A percentile compares a stretch with the other conserved stretches of the same genome.
Conservation (phyloP, 2,888 invertebrate species). For the Liodrosophila aerea region DNA sequence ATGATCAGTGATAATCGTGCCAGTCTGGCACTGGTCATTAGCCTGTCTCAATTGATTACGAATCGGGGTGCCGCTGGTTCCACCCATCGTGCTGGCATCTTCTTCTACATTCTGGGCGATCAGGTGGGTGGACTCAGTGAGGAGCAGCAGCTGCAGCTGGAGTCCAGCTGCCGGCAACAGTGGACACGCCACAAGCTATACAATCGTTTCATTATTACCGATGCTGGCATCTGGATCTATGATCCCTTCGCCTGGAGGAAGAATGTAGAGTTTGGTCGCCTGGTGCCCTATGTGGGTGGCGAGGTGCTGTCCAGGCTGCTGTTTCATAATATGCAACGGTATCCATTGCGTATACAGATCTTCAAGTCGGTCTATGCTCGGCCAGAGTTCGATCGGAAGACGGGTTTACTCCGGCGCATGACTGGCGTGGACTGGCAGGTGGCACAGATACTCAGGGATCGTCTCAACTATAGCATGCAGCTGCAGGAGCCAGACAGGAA, state of each 20-base stretch:
- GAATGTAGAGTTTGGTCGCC: slow-evolving; percentile 49
- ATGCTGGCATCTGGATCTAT: slow-evolving; percentile 61
- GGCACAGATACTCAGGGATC: slow-evolving; percentile 63
- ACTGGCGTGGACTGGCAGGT: slow-evolving; percentile 79
- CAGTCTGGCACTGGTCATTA: slow-evolving; percentile 62
- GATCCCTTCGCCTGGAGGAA: slow-evolving; percentile 67
- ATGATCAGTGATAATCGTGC: slow-evolving; percentile 33
- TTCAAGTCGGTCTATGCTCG: slow-evolving; percentile 80
- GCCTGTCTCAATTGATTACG: slow-evolving; percentile 43
- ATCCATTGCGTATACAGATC: slow-evolving; percentile 81
- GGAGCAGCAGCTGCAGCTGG: slow-evolving; percentile 36
- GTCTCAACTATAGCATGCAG: slow-evolving; percentile 78
- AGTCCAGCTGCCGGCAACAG: slow-evolving; percentile 50
- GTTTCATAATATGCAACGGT: slow-evolving; percentile 79
- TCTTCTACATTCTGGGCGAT: slow-evolving; percentile 66
- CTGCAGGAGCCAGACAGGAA: slow-evolving; percentile 75
- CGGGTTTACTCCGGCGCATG: slow-evolving; percentile 54
- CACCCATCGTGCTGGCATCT: slow-evolving; percentile 52
- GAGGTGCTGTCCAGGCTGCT: slow-evolving; percentile 51
- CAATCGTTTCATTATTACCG: slow-evolving; percentile 66
- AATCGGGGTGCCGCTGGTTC: slow-evolving; percentile 46
- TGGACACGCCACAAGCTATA: slow-evolving; percentile 66
- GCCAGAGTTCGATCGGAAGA: slow-evolving; percentile 53
- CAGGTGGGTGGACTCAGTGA: slow-evolving; percentile 6
- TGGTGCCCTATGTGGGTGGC: slow-evolving; percentile 55